phyloP scores from a whole-genome alignment of 2,888 invertebrate species.

The Asteroscopus sphinx region DNA sequence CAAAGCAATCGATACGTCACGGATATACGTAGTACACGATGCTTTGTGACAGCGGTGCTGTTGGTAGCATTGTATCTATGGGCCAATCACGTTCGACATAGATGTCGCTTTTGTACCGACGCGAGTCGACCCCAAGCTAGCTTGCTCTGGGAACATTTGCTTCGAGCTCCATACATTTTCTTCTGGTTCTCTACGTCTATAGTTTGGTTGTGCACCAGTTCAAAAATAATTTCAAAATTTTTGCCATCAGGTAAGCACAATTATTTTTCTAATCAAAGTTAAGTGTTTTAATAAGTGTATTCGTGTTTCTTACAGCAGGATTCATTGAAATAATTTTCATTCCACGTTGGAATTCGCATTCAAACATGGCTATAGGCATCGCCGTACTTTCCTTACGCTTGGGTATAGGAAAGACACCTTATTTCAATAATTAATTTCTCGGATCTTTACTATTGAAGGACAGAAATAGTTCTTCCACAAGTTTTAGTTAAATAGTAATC shows the following conservation, averaged over 20 bases:
- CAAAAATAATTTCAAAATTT: constrained; percentile 89
- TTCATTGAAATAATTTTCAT: constrained; percentile 77
- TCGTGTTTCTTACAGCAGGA: constrained; percentile 71
- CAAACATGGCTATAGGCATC: constrained; percentile 89
- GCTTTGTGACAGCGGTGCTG: constrained; percentile 65
- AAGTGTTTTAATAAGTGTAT: constrained; percentile 76
- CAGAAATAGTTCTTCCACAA: constrained; percentile 86
- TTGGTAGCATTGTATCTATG: constrained; percentile 76
- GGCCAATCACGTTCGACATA: constrained; percentile 81
- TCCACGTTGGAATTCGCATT: constrained; percentile 89
- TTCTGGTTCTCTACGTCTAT: constrained; percentile 90
- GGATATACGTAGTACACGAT: constrained; percentile 88
- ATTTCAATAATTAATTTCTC: constrained; percentile 89
- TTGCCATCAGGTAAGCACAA: constrained; percentile 89
- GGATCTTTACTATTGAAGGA: constrained; percentile 84
- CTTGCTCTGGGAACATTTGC: constrained; percentile 88
- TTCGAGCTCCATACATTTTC: constrained; percentile 90
- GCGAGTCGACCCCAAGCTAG: constrained; percentile 88
- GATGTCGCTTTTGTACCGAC: constrained; percentile 85
- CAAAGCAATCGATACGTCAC: constrained; percentile 69
- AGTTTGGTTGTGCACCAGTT: constrained; percentile 90
- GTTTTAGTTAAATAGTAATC: constrained; percentile 79
- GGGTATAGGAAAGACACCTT: constrained; percentile 86
- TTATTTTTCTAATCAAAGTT: constrained; percentile 78
- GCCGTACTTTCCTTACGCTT: constrained; percentile 88